These are phyloP conservation scores for Girardinichthys multiradiatus DNA, from an alignment of 2,113 vertebrate species.

Conservation along the genomic window DNA sequence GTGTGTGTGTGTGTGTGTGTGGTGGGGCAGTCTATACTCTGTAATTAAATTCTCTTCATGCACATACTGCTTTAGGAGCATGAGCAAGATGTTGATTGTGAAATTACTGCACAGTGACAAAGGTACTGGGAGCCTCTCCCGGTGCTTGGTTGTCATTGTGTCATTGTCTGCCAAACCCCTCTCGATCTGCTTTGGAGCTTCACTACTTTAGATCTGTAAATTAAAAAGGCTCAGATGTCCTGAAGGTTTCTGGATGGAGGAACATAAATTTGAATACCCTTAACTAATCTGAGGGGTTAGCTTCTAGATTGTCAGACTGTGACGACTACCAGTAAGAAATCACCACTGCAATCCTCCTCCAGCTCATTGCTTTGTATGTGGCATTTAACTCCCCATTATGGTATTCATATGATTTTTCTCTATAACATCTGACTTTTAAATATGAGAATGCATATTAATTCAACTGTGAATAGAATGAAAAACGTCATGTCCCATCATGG, in stretches of 20 bases:
- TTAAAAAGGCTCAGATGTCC: conserved; percentile 41
- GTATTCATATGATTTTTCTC: conserved; percentile 2
- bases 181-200: conserved; percentile 30
- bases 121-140: conserved; percentile 19
- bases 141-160: conserved; percentile 7
- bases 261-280: conserved; percentile 60
- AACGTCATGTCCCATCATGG: neutral
- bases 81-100: conserved; percentile 42
- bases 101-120: conserved; percentile 40
- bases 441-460: conserved; percentile 27
- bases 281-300: conserved; percentile 66
- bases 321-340: conserved; percentile 20
- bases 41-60: conserved; percentile 69
- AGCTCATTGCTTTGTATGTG: conserved; percentile 19
- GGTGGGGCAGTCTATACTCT: conserved; percentile 24
- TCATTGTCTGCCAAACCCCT: conserved; percentile 4
- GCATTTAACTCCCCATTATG: conserved; percentile 47
- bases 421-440: conserved; percentile 50
- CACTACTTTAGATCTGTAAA: conserved; percentile 4
- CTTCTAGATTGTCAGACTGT: conserved; percentile 46
- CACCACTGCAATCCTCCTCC: conserved; percentile 14
- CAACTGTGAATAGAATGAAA: neutral
- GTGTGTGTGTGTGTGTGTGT: neutral
- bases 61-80: conserved; percentile 35
- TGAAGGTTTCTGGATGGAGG: conserved; percentile 48